These are phyloP conservation scores for Papilio polyxenes DNA, from an alignment of 1,140 invertebrate genomes.

Conservation along the genomic window DNA sequence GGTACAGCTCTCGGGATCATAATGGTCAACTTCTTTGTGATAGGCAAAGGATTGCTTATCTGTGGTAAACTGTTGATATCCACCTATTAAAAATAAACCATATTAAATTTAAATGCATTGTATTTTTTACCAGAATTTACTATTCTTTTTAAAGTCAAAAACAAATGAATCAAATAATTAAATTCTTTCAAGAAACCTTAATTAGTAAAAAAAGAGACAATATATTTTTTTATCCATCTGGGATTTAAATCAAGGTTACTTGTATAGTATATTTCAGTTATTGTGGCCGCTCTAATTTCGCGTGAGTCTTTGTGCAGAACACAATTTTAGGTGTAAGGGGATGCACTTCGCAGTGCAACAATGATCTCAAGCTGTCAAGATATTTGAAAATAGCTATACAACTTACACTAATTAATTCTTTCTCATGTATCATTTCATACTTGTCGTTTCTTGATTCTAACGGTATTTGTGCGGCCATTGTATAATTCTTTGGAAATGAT, in stretches of 20 bases:
- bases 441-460: constrained; percentile 45
- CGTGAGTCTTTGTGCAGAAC: too few species aligned
- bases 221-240: too few species aligned
- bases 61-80: constrained; percentile 53
- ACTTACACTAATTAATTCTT: constrained; percentile 63
- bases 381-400: neutral
- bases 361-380: neutral
- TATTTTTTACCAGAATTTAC: neutral
- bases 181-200: too few species aligned
- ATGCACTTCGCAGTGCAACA: neutral
- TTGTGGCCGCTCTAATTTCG: neutral
- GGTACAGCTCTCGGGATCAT: constrained; percentile 51
- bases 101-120: neutral
- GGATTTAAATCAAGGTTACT: neutral
- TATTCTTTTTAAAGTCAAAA: too few species aligned
- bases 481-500: constrained; percentile 57
- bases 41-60: constrained; percentile 47
- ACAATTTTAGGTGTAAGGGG: too few species aligned
- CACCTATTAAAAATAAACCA: constrained; percentile 44
- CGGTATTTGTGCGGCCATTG: constrained; percentile 69
- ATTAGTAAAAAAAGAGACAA: neutral
- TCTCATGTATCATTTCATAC: constrained; percentile 51
- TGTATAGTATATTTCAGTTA: too few species aligned
- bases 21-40: constrained; percentile 48
- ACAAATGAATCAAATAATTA: too few species aligned